Conservation (phyloP, 2,113 vertebrate species). For the Platysternon megacephalum region DNA sequence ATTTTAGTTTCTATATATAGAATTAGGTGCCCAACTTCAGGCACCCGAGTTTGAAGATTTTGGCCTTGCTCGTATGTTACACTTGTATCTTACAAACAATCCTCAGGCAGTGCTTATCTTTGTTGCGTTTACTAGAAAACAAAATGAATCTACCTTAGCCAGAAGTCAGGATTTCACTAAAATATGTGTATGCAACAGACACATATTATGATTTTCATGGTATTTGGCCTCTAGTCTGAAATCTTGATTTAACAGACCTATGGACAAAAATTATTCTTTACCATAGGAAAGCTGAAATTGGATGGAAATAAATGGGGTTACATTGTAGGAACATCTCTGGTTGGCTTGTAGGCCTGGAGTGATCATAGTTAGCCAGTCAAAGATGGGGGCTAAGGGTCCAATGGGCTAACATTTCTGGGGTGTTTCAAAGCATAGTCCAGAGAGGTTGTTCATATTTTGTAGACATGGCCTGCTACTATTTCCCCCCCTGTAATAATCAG, state of each 20-base stretch:
- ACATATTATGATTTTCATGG: slow-evolving; percentile 34
- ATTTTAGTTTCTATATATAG: not conserved
- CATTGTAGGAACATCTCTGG: not conserved
- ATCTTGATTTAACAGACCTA: slow-evolving; percentile 33
- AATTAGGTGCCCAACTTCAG: not conserved
- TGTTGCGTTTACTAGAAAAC: slow-evolving; percentile 36
- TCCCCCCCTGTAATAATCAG: not conserved
- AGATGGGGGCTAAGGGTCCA: not conserved
- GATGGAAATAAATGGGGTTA: not conserved
- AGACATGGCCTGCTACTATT: not conserved
- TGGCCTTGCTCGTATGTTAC: not conserved
- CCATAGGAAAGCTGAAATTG: not conserved
- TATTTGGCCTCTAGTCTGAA: slow-evolving; percentile 51
- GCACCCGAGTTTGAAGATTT: slow-evolving; percentile 13
- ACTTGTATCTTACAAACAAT: not conserved
- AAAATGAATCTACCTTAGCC: not conserved
- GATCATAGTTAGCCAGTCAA: not conserved
- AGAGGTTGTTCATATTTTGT: not conserved
- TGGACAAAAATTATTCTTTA: not conserved
- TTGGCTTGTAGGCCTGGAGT: not conserved
- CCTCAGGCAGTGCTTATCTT: slow-evolving; percentile 29
- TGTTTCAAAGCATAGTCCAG: not conserved
- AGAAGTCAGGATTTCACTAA: slow-evolving; percentile 12
- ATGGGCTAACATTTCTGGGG: accelerated
- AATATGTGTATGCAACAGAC: slow-evolving; percentile 35